Base-by-base conservation (phyloP, 1,140 invertebrate species). In the Bradynema listronoti region DNA sequence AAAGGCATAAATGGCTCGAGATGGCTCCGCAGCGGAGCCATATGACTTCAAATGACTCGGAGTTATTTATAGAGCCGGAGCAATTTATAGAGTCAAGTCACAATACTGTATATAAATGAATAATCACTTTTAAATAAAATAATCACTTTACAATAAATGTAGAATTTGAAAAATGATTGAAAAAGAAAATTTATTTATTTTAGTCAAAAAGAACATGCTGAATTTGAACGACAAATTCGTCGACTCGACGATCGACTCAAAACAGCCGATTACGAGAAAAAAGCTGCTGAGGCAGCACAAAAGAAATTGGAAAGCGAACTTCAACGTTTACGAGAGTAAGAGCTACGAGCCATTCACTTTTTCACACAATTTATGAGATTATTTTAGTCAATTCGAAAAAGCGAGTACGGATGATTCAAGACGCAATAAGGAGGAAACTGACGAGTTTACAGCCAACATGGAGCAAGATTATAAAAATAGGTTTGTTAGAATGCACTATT, bases 401-500 rank as follows among this genome's bases (percentile, higher is more conserved):
- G 66, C 22, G 36, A 58, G 58, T 4, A 61, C 55, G 16, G 74
- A 77, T 32, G 75, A 75, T 36, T 59, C 67, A 34, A 57, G 71
- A 16, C 73, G 70, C 54, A 62, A 63, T 36, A 60, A 58, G 19
- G 74, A 78, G 43, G 71, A 78, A 50, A 63, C 66, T 36, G 75
- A 77, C 42, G 76, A 77, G 41, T 68, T 62, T 43, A 51, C 73
- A 1, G 56, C 47, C 14, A 68, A 47, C 27, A 36, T 77, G 50
- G 76, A 77, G 42, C 57, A 71, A 51, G 74, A 77, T 47, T 77
- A 77, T 64, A 69, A 71, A 47, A 73, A 76, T 57, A 51, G 69
- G 69, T 72, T 14, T 30, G 7, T 22, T 22, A 7, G n/a, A n/a
- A n/a, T n/a, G n/a, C n/a, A n/a, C n/a, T n/a, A n/a, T n/a, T n/a